Base-by-base conservation (phyloP, 2,888 invertebrate species). In the Archaeoteleia sp. region DNA sequence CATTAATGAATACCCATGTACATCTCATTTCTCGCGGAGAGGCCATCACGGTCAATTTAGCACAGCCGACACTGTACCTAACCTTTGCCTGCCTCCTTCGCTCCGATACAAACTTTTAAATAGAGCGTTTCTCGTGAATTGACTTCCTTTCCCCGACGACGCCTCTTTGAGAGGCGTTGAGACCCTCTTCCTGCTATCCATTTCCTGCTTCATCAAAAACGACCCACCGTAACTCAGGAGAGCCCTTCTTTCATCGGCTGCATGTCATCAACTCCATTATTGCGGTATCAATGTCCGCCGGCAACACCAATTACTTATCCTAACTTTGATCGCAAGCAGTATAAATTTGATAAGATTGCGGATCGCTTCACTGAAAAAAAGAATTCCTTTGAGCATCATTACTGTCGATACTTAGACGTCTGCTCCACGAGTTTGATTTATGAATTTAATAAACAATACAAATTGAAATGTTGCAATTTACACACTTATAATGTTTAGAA, bases 61-160 rank as follows among this genome's bases (percentile, higher is more conserved):
- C 74, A 57, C 54, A 70, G 68, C 48, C 23, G 30, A 67, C 57
- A 46, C 54, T 51, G 27, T 65, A 68, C 69, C 39, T 51, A 57
- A 65, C 53, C 68, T 66, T 39, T 39, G 49, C 54, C 20, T 39
- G 32, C 58, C 58, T 58, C 39, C 67, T 69, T 63, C 58, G 46
- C 67, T 63, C 62, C 76, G 81, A 81, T 82, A 79, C 79, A 82
- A 82, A 82, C 78, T 82, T 83, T 83, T 81, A 80, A 83, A 80
- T 80, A 82, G 81, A 81, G 78, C 74, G 78, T 79, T 78, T 75
- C 79, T 75, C 76, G 76, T 75, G 75, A 78, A 80, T 80, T 75
- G 78, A 76, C 80, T 79, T 78, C 74, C 74, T 76, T 78, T 75
- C 73, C 70, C 63, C 68, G 54, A 71, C 69, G 74, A 74, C 71